Percentiles rank a stretch among this genome's conserved stretches.
Conservation (phyloP, 2,113 vertebrate species). For the Porphyrio hochstetteri region DNA sequence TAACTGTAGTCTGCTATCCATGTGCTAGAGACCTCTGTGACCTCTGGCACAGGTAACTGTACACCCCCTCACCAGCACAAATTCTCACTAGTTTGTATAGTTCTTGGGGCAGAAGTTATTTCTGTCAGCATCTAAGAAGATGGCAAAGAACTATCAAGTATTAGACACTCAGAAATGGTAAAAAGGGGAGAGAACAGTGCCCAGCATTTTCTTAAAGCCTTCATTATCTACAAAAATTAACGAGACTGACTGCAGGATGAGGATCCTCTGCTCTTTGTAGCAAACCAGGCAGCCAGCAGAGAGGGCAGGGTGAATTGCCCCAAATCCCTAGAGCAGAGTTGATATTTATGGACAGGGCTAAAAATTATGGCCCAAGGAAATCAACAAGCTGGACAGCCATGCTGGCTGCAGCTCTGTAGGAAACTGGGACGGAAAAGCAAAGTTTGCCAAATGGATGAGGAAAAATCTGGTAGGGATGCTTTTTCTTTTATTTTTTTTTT, state of each 20-base stretch:
- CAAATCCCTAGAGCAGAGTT: neutral
- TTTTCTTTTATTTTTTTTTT: neutral
- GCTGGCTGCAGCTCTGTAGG: neutral
- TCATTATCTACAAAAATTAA: neutral
- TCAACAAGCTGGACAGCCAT: neutral
- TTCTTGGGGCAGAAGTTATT: neutral
- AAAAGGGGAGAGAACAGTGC: neutral
- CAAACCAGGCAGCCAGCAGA: neutral
- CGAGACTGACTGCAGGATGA: neutral
- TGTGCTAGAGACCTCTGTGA: neutral
- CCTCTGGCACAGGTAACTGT: neutral
- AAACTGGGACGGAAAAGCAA: neutral
- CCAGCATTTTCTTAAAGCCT: neutral
- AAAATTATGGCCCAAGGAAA: constrained; percentile 46
- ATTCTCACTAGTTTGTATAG: neutral
- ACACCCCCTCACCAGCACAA: neutral
- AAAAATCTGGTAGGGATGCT: neutral
- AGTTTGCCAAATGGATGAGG: constrained; percentile 25
- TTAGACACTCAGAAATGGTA: neutral
- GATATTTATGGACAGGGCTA: constrained; percentile 1
- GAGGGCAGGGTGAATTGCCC: neutral
- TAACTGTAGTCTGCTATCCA: neutral
- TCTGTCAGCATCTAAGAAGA: neutral
- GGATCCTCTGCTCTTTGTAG: neutral
- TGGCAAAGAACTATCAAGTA: neutral